Base-by-base conservation (phyloP, 2,797 vertebrate genomes). In the Anabacerthia variegaticeps region DNA sequence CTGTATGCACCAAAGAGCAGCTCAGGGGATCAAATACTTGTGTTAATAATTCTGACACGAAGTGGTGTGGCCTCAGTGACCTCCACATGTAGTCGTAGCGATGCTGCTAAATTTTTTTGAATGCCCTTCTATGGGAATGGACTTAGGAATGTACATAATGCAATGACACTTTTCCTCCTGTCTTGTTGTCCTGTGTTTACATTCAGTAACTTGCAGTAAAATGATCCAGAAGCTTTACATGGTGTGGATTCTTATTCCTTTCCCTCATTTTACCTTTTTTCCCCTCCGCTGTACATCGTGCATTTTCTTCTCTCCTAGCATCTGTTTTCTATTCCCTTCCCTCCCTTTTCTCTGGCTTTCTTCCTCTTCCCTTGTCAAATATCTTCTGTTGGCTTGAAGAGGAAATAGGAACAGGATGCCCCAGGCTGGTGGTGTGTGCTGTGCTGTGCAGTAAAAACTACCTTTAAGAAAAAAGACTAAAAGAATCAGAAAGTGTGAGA, bases 321-420 rank as follows among this genome's bases (percentile, higher is more conserved):
- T 96, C 95, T 96, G 94, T 88, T 96, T 97, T 95, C 46, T 93
- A 80, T 97, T 96, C 87, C 59, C 32, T 87, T 82, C 46, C 39
- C 81, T 74, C 46, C 48, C 6, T 85, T 89, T 92, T 79, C 65
- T 68, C 68, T 91, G 75, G 52, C 85, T 85, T 91, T 94, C 67
- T 85, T 93, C 41, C 52, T 95, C 66, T 74, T 96, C 55, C 51
- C 94, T 95, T 96, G 89, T 96, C 88, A 94, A 89, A 75, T 71
- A 61, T 44, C 85, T 84, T 86, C 55, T 68, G 63, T 49, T 88
- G 75, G 68, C 66, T 88, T 81, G 74, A 85, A 68, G 82, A 95
- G 93, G 88, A 97, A 96, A 92, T 69, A 78, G 39, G 52, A 97
- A 49, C 49, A 65, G 84, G n/a, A 66, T 95, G 88, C 88, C 79